Base-by-base conservation (phyloP, 2,113 vertebrate species). In the Ahaetulla prasina region DNA sequence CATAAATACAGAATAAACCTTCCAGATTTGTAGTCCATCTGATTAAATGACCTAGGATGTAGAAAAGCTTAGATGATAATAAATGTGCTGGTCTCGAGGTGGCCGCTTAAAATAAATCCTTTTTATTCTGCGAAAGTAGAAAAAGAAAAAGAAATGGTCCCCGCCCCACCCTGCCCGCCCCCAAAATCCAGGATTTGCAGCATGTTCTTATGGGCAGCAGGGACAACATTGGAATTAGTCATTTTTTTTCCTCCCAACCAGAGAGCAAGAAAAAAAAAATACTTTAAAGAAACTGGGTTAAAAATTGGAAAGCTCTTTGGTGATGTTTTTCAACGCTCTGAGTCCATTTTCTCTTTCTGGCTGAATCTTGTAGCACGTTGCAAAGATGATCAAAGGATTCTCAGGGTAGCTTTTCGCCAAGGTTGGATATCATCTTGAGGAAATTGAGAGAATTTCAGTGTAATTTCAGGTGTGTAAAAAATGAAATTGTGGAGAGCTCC, bases 151-250 rank as follows among this genome's bases (percentile, higher is more conserved):
- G 35, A 80, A 39, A 43, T 20, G 68, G 2, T 74, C 20, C 22
- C 55, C 3, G 0, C 7, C 8, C n/a, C n/a, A n/a, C n/a, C n/a
- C n/a, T n/a, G n/a, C n/a, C n/a, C 23, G 2, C 55, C 0, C 1
- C 22, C 22, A 1, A 16, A 20, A 39, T 6, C 8, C 74, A 22
- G 18, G 74, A 43, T 80, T 80, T 80, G 74, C 35, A 80, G 35
- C 35, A 80, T 39, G 68, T 80, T 80, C 35, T 80, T 22, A 80
- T 22, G 35, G 74, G 20, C 16, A 80, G 35, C 74, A 39, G 35
- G 35, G 35, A 22, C 35, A 80, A 80, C 18, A 39, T 3, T 80
- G 35, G 74, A 35, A 43, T 43, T 80, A 39, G 74, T 80, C 8
- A 3, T 22, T 1, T 3, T 63, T n/a, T 14, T 2, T 27, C 27